A percentile compares a stretch with the other conserved stretches of the same genome.
These are phyloP conservation scores for Drosophila paulistorum DNA, from an alignment of 1,140 invertebrate species.

Conservation along the genomic window DNA sequence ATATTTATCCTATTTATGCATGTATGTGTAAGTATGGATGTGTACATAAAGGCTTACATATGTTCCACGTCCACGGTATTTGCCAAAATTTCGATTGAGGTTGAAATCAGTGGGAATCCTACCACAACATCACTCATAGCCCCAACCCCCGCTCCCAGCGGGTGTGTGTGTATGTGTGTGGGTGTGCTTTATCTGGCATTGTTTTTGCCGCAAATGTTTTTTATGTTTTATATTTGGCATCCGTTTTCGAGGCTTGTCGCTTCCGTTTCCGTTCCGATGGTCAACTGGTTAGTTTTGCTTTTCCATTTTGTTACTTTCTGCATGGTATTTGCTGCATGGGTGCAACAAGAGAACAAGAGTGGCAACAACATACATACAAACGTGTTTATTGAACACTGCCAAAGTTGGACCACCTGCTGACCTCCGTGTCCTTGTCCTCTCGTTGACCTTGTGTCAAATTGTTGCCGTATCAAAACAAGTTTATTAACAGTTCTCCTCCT, in stretches of 20 bases:
- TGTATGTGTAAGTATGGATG: not conserved
- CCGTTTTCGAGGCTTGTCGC: slow-evolving; percentile 46
- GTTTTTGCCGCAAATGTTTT: slow-evolving; percentile 43
- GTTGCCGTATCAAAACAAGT: slow-evolving; percentile 68
- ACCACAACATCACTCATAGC: not conserved
- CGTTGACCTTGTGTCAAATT: slow-evolving; percentile 53
- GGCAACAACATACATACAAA: slow-evolving; percentile 10
- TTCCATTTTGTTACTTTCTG: not conserved
- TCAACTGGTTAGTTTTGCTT: slow-evolving; percentile 25
- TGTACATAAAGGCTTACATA: not conserved
- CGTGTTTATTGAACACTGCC: slow-evolving; percentile 15
- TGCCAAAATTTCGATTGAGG: slow-evolving; percentile 5
- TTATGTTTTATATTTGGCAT: slow-evolving; percentile 49
- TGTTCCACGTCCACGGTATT: not conserved
- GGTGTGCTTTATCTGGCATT: slow-evolving; percentile 23
- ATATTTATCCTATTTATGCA: not conserved
- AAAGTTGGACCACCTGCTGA: slow-evolving; percentile 65
- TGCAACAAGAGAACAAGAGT: slow-evolving; percentile 29
- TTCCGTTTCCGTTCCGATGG: slow-evolving; percentile 60
- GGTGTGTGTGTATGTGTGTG: not conserved
- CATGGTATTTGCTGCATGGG: slow-evolving; percentile 26
- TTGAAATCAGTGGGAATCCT: slow-evolving; percentile 1
- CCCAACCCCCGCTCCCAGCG: not conserved
- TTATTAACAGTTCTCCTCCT: slow-evolving; percentile 56
- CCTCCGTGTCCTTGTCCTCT: slow-evolving; percentile 69